These are phyloP conservation scores for Cerceris ruficornis DNA, from an alignment of 2,888 invertebrate species.

Conservation along the genomic window DNA sequence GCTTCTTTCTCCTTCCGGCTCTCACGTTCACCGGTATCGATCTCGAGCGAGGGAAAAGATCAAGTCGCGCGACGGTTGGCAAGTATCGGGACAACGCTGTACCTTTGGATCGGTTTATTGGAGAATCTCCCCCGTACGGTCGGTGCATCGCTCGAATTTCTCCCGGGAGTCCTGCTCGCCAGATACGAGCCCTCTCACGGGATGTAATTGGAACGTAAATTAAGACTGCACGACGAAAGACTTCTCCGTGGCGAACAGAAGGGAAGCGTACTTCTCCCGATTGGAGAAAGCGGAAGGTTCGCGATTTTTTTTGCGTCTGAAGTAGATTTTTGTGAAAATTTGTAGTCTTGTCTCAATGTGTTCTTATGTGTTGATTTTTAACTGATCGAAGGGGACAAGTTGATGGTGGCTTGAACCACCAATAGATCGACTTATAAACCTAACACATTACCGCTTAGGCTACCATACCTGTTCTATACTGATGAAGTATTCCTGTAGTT, in stretches of 20 bases:
- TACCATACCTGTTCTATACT: too few species aligned
- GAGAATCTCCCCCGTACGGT: conserved; percentile 9
- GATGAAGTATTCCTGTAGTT: too few species aligned
- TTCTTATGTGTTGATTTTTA: too few species aligned
- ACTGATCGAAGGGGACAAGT: too few species aligned
- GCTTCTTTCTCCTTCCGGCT: neutral
- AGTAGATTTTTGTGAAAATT: too few species aligned
- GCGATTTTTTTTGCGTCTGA: neutral
- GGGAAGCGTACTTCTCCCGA: neutral
- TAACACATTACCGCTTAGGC: too few species aligned
- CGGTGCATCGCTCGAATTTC: conserved; percentile 28
- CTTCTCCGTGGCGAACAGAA: neutral
- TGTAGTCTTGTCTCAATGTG: too few species aligned
- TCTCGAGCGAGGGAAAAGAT: conserved; percentile 2
- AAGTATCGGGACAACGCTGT: conserved; percentile 16
- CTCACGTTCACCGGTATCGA: neutral
- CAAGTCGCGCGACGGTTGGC: conserved; percentile 1
- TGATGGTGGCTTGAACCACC: too few species aligned
- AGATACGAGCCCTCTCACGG: neutral
- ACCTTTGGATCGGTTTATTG: conserved; percentile 22
- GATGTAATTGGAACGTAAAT: conserved; percentile 12
- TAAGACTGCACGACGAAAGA: neutral
- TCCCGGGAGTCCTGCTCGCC: neutral
- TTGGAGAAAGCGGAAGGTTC: neutral
- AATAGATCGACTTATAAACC: too few species aligned